Evolutionary conservation across 2,113 vertebrate genomes (phyloP).

Genomic region (Buteo buteo): DNA sequence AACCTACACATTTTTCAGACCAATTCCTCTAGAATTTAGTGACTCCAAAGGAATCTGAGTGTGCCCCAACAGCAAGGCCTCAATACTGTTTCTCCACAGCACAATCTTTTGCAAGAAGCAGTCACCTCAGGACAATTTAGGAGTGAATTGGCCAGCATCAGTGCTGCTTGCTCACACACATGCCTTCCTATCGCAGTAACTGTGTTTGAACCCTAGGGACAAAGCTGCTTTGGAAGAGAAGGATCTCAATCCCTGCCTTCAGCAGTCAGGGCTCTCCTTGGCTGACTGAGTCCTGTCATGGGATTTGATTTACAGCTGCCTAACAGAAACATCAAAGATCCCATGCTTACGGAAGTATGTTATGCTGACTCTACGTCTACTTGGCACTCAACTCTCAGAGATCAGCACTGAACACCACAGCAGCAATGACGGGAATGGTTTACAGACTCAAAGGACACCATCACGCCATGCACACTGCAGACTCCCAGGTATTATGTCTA

Average conservation of each 20-base stretch:
- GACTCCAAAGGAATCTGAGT: background rate
- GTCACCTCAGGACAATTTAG: background rate
- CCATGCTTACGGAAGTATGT: background rate
- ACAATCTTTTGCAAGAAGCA: background rate
- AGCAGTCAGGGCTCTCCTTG: background rate
- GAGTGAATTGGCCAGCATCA: background rate
- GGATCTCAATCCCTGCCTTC: background rate
- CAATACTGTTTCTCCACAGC: background rate
- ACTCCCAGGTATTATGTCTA: background rate
- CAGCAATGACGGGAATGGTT: background rate
- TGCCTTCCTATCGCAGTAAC: background rate
- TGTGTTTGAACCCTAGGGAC: background rate
- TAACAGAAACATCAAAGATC: background rate
- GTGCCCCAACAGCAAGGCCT: background rate
- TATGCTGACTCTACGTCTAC: background rate
- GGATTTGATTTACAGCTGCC: background rate
- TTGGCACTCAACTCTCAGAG: background rate
- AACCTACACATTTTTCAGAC: background rate
- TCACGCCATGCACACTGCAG: rapidly evolving
- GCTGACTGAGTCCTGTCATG: background rate
- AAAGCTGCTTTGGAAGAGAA: background rate
- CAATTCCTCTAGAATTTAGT: background rate
- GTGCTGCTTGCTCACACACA: background rate
- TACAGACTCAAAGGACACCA: background rate
- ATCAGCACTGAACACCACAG: background rate